Percentiles rank a stretch among this genome's conserved stretches.
phyloP scores from a whole-genome alignment of 2,888 invertebrate genomes.

The Zeuzera pyrina region DNA sequence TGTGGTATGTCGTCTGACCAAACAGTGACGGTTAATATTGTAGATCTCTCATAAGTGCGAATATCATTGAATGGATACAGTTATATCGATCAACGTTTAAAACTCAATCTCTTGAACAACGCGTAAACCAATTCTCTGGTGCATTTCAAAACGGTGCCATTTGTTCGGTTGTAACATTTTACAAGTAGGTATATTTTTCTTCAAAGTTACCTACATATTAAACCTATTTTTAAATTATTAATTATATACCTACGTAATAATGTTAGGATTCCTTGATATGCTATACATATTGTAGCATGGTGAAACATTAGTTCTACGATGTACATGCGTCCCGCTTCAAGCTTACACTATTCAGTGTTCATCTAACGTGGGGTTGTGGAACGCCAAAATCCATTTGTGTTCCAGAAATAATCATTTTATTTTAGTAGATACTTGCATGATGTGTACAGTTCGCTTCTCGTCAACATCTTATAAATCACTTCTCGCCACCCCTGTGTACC shows the following conservation, averaged over 20 bases:
- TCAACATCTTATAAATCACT: constrained; percentile 2
- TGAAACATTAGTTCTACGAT: too few species aligned
- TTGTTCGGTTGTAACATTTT: constrained; percentile 59
- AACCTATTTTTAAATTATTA: not conserved
- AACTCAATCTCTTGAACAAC: too few species aligned
- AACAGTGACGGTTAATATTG: too few species aligned
- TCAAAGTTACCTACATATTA: constrained; percentile 41
- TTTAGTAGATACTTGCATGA: constrained; percentile 13
- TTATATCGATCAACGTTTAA: too few species aligned
- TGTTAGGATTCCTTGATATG: too few species aligned
- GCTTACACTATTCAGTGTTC: too few species aligned
- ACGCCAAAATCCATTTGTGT: not conserved
- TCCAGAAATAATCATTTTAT: constrained; percentile 11
- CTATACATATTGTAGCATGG: too few species aligned
- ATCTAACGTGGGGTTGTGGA: not conserved
- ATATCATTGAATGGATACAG: too few species aligned
- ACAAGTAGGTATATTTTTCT: constrained; percentile 44
- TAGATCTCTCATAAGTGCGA: too few species aligned
- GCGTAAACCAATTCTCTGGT: constrained; percentile 31
- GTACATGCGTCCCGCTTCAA: too few species aligned
- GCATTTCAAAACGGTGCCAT: constrained; percentile 62
- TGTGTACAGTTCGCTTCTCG: constrained; percentile 26
- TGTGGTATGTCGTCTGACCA: too few species aligned
- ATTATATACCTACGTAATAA: too few species aligned
- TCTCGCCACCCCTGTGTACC: not conserved